Conservation (phyloP, 2,113 vertebrate genomes). For the Ivindomyrus marchei region DNA sequence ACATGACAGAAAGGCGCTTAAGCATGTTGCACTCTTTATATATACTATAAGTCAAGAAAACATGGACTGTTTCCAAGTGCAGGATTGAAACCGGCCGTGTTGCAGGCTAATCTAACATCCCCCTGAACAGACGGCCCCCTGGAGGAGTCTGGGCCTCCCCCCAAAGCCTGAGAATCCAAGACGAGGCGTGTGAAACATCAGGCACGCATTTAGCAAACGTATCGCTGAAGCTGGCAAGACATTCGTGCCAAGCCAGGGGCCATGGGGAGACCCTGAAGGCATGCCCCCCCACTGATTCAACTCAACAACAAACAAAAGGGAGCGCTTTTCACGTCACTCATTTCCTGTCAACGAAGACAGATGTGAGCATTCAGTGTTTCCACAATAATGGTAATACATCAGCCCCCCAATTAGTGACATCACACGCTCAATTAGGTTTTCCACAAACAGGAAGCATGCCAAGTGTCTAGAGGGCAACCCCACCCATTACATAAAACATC, state of each 20-base stretch:
- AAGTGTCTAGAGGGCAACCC: constrained; percentile 18
- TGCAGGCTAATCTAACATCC: constrained; percentile 28
- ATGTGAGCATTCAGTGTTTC: constrained; percentile 23
- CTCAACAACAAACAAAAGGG: constrained; percentile 24
- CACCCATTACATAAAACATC: neutral
- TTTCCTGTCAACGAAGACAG: constrained; percentile 35
- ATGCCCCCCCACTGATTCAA: constrained; percentile 18
- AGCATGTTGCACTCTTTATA: neutral
- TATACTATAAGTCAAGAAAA: neutral
- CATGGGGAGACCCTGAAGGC: constrained; percentile 15
- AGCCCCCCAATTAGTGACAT: constrained; percentile 36
- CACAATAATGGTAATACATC: constrained; percentile 35
- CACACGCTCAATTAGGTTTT: constrained; percentile 39
- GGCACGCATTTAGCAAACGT: constrained; percentile 33
- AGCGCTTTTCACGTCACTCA: constrained; percentile 30
- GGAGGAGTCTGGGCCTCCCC: constrained; percentile 36
- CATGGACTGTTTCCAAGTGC: constrained; percentile 18
- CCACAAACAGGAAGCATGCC: constrained; percentile 22
- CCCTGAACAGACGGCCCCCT: constrained; percentile 33
- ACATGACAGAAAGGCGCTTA: neutral
- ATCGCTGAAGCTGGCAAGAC: constrained; percentile 28
- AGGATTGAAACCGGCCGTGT: constrained; percentile 25
- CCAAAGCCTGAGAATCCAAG: constrained; percentile 35
- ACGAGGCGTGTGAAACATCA: constrained; percentile 39
- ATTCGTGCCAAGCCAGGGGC: constrained; percentile 24